A percentile compares a stretch with the other conserved stretches of the same genome.
Conservation (phyloP, 2,797 vertebrate species). For the Alectoris magna region DNA sequence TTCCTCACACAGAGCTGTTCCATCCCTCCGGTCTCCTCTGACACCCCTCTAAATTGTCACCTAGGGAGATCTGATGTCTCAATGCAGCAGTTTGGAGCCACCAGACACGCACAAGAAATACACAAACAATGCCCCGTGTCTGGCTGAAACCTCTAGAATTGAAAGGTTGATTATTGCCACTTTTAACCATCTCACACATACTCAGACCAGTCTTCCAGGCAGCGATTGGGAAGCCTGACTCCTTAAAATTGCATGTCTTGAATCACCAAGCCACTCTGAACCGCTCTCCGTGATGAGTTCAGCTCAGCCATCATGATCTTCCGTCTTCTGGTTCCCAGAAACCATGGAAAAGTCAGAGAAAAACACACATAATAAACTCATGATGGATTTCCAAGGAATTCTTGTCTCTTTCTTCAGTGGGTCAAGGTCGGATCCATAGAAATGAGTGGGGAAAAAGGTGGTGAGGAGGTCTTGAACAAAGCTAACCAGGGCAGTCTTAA, state of each 20-base stretch:
- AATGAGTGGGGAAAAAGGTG: neutral
- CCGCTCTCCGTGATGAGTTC: neutral
- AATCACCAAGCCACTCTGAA: neutral
- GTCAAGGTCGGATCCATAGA: neutral
- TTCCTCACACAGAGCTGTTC: neutral
- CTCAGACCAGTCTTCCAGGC: neutral
- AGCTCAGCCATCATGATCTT: neutral
- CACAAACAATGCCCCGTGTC: rapidly evolving
- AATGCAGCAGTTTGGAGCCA: neutral
- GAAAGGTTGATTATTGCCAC: neutral
- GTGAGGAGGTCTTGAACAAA: neutral
- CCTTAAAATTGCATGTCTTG: neutral
- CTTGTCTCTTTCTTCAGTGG: neutral
- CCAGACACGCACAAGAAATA: rapidly evolving
- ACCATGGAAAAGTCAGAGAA: neutral
- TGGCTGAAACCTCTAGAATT: neutral
- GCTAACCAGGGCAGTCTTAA: neutral
- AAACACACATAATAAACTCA: neutral
- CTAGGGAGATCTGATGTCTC: neutral
- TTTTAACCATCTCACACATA: neutral
- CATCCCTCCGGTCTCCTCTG: neutral
- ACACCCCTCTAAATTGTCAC: neutral
- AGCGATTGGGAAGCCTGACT: neutral
- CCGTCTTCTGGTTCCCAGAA: neutral
- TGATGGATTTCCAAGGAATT: neutral